phyloP scores from a whole-genome alignment of 2,113 vertebrate genomes.

The Carassius carassius region DNA sequence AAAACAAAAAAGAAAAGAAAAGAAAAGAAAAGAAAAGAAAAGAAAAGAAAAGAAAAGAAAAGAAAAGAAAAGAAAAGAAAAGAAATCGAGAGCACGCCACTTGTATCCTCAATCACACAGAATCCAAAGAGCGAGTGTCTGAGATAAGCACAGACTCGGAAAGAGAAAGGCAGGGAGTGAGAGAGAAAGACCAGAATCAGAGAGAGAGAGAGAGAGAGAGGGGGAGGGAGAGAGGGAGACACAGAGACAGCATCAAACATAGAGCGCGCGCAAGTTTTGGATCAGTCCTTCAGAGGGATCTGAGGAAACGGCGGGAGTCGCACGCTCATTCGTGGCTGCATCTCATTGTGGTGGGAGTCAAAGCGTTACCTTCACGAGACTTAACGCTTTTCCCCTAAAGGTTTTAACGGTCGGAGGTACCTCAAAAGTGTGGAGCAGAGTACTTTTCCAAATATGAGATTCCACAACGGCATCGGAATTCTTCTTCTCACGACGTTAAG shows the following conservation, averaged over 20 bases:
- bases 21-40: too few species aligned
- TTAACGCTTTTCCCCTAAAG: background rate
- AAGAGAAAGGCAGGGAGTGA: slow-evolving; percentile 3
- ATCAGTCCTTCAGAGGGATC: slow-evolving; percentile 30
- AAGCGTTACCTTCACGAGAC: slow-evolving; percentile 19
- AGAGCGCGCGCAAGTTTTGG: slow-evolving; percentile 8
- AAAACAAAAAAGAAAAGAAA: too few species aligned
- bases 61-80: too few species aligned
- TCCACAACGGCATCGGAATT: slow-evolving; percentile 28
- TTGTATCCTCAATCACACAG: background rate
- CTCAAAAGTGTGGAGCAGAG: slow-evolving; percentile 23
- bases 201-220: slow-evolving; percentile 22
- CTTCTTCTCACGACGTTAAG: slow-evolving; percentile 31
- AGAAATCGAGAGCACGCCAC: background rate
- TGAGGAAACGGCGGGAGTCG: slow-evolving; percentile 25
- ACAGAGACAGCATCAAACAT: background rate
- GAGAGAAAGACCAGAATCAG: background rate
- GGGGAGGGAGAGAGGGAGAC: slow-evolving; percentile 1
- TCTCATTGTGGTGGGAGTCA: slow-evolving; percentile 16
- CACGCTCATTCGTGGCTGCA: slow-evolving; percentile 26
- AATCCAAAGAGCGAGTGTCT: background rate
- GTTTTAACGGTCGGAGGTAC: slow-evolving; percentile 33
- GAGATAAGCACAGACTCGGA: background rate
- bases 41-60: too few species aligned
- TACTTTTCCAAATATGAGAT: slow-evolving; percentile 43